These are phyloP conservation scores for Diaphora mendica DNA, from an alignment of 2,888 invertebrate species.

Conservation along the genomic window DNA sequence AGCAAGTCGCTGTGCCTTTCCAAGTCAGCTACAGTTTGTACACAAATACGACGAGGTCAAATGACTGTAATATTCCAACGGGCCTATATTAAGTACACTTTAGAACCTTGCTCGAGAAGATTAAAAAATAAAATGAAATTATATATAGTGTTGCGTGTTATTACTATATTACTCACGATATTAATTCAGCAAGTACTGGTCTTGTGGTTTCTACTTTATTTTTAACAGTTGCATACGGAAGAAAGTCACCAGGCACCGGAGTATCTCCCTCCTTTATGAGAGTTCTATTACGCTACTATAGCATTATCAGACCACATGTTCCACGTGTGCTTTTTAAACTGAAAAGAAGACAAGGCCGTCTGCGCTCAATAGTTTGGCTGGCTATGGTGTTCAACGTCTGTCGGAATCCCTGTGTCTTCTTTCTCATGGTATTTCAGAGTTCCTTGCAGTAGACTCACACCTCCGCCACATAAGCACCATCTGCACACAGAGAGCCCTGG, in stretches of 20 bases:
- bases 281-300: neutral
- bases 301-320: neutral
- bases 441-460: neutral
- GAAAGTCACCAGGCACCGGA: neutral
- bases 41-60: neutral
- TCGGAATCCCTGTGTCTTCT: neutral
- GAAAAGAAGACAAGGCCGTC: neutral
- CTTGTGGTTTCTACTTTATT: too few relatives aligned
- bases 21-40: slow-evolving; percentile 64
- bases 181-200: too few relatives aligned
- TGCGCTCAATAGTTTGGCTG: neutral
- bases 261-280: too few relatives aligned
- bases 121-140: neutral
- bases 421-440: neutral
- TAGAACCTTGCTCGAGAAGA: neutral
- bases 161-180: too few relatives aligned
- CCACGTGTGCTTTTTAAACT: neutral
- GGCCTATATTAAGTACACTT: neutral
- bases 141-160: neutral
- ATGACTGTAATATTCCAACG: neutral
- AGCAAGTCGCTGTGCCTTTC: slow-evolving; percentile 63
- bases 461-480: too few relatives aligned
- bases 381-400: neutral
- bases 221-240: neutral
- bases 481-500: too few relatives aligned